phyloP scores from a whole-genome alignment of 2,888 invertebrate species.

The Lumbricus terrestris region DNA sequence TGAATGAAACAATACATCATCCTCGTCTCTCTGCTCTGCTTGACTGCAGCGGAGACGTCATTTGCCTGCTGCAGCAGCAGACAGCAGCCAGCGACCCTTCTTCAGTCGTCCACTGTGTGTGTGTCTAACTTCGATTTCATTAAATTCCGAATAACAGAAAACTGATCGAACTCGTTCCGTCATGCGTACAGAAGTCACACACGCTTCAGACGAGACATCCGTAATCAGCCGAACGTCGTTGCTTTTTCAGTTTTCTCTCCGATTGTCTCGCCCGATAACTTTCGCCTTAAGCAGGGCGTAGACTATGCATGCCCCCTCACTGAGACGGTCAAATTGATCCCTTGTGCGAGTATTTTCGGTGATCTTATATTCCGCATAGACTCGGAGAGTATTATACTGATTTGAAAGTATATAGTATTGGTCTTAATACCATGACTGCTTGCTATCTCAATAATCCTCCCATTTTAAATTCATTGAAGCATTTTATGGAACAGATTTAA shows the following conservation, averaged over 20 bases:
- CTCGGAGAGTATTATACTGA: no score
- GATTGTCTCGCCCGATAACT: neutral
- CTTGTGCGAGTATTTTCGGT: neutral
- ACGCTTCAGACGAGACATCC: neutral
- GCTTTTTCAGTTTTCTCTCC: neutral
- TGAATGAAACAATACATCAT: conserved; percentile 3
- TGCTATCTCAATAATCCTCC: neutral
- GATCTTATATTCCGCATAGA: no score
- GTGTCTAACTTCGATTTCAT: conserved; percentile 3
- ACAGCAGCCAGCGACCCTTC: neutral
- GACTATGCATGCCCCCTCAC: no score
- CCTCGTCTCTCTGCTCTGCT: neutral
- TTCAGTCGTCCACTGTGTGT: neutral
- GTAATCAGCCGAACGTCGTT: neutral
- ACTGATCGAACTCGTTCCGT: neutral
- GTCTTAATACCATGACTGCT: neutral
- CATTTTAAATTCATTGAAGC: neutral
- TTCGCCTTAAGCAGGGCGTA: neutral
- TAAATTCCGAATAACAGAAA: neutral
- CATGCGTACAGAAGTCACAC: neutral
- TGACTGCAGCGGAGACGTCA: neutral
- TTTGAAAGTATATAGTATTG: no score
- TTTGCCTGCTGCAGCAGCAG: neutral
- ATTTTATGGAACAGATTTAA: no score
- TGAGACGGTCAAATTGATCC: neutral